Conservation (phyloP, 2,888 invertebrate genomes). For the Drosophila mimica region DNA sequence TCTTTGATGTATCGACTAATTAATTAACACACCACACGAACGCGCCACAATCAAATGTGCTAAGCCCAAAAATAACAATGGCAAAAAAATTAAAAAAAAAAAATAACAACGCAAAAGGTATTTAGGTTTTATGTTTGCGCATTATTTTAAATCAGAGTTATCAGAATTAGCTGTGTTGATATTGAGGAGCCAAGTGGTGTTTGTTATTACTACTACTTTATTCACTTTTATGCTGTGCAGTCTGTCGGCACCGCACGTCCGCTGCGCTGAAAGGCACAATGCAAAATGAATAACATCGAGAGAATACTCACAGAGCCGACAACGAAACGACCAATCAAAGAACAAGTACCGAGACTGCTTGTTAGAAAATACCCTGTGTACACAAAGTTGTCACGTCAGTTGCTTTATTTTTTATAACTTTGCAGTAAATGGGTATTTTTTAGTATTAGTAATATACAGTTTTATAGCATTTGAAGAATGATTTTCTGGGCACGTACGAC, state of each 20-base stretch:
- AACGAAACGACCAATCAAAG: slow-evolving; percentile 23
- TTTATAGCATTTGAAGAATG: not conserved
- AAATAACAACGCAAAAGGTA: slow-evolving; percentile 9
- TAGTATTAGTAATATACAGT: not conserved
- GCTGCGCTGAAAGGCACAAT: slow-evolving; percentile 75
- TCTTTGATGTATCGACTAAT: slow-evolving; percentile 52
- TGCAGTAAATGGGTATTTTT: not conserved
- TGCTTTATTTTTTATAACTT: not conserved
- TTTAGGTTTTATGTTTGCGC: slow-evolving; percentile 18
- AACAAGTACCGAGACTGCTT: slow-evolving; percentile 13
- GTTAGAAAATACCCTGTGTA: not conserved
- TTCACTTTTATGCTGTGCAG: slow-evolving; percentile 14
- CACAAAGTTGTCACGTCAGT: not conserved
- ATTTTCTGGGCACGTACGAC: not conserved
- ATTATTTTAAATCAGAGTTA: slow-evolving; percentile 36
- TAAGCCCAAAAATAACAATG: slow-evolving; percentile 18
- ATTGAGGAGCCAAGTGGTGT: slow-evolving; percentile 7
- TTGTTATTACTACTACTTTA: slow-evolving; percentile 9
- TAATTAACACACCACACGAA: slow-evolving; percentile 61
- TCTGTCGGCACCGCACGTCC: slow-evolving; percentile 55
- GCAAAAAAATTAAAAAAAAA: not conserved
- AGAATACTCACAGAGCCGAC: slow-evolving; percentile 19
- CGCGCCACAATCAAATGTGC: slow-evolving; percentile 39
- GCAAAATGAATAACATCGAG: slow-evolving; percentile 67
- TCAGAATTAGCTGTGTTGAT: slow-evolving; percentile 9